A percentile compares a stretch with the other conserved stretches of the same genome.
Evolutionary conservation across 2,888 invertebrate species (phyloP).

Genomic region (Chalcosyrphus nemorum): DNA sequence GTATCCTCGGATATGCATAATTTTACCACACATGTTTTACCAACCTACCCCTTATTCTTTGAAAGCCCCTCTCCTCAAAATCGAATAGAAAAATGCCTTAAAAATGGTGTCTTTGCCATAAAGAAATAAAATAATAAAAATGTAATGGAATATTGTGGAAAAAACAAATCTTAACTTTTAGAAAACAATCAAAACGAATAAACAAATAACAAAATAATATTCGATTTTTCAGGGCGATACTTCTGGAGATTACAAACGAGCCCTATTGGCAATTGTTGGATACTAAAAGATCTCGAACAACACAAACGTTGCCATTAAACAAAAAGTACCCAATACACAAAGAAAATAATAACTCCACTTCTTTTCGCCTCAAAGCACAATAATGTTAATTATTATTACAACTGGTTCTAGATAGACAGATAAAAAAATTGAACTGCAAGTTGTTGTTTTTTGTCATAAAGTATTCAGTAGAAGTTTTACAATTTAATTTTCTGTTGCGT

Average conservation of each 20-base stretch:
- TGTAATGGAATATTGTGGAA: constrained; percentile 55
- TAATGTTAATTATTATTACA: constrained; percentile 38
- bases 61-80: constrained; percentile 50
- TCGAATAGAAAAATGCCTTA: constrained; percentile 66
- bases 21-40: neutral
- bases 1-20: neutral
- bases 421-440: constrained; percentile 50
- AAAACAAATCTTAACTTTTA: constrained; percentile 29
- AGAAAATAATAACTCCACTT: constrained; percentile 30
- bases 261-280: constrained; percentile 91
- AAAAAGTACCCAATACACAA: constrained; percentile 29
- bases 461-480: constrained; percentile 26
- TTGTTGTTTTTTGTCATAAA: constrained; percentile 3
- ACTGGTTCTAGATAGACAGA: constrained; percentile 59
- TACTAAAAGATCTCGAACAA: constrained; percentile 76
- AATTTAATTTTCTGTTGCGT: constrained; percentile 4
- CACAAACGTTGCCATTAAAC: constrained; percentile 57
- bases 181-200: constrained; percentile 66
- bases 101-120: constrained; percentile 60
- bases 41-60: constrained; percentile 18
- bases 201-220: constrained; percentile 70
- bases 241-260: constrained; percentile 96
- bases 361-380: constrained; percentile 42
- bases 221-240: constrained; percentile 91
- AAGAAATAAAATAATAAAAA: constrained; percentile 22